These are phyloP conservation scores for Polymixis flavicincta DNA, from an alignment of 2,888 invertebrate species.

Conservation along the genomic window DNA sequence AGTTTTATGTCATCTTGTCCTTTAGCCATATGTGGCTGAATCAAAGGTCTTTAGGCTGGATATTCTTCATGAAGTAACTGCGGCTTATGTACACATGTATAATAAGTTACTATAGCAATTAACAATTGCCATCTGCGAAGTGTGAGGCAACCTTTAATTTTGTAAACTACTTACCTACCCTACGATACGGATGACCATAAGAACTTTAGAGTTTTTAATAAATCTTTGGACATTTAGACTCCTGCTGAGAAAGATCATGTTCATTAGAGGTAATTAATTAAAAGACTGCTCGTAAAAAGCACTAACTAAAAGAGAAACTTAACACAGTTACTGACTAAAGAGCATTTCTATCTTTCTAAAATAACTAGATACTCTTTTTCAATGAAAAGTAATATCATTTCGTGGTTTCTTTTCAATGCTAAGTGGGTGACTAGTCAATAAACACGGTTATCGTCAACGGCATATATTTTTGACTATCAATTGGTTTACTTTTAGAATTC, in stretches of 20 bases:
- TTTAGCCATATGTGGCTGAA: not conserved
- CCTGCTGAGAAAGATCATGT: not conserved
- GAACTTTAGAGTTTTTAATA: not conserved
- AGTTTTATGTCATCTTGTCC: not conserved
- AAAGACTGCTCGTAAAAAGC: not conserved
- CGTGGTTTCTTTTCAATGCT: not conserved
- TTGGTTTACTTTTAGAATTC: constrained; percentile 20
- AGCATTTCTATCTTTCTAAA: not conserved
- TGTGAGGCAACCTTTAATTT: not conserved
- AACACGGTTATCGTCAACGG: constrained; percentile 28
- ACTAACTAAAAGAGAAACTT: not conserved
- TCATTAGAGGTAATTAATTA: not conserved
- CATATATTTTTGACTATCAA: constrained; percentile 21
- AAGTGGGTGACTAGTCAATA: constrained; percentile 26
- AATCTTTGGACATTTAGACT: not conserved
- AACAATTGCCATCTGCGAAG: not conserved
- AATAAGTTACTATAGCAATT: too few species aligned
- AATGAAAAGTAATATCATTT: not conserved
- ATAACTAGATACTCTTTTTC: not conserved
- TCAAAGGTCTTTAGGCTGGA: not conserved
- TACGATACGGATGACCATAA: not conserved
- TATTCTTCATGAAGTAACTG: not conserved
- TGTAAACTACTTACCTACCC: not conserved
- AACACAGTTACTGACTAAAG: too few species aligned
- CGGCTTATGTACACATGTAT: not conserved